Conservation (phyloP, 2,797 vertebrate genomes). For the Bovichtus variegatus region DNA sequence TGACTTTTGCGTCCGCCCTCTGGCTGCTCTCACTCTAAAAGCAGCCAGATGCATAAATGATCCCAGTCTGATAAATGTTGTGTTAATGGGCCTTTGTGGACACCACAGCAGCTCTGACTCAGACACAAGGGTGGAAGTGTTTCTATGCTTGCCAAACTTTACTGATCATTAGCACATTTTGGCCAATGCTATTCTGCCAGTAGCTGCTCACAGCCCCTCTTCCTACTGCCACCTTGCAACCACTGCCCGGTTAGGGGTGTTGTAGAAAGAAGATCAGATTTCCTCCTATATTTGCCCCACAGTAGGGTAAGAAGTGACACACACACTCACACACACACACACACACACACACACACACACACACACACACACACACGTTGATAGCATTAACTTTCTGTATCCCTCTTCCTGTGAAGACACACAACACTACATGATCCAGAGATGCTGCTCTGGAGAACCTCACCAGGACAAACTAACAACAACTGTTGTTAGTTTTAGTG, state of each 20-base stretch:
- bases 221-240: conserved; percentile 26
- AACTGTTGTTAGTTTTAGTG: background rate
- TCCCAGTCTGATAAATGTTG: conserved; percentile 2
- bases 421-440: background rate
- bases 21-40: background rate
- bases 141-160: conserved; percentile 46
- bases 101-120: conserved; percentile 29
- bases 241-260: background rate
- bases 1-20: background rate
- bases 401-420: background rate
- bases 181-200: background rate
- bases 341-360: too few relatives aligned
- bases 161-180: conserved; percentile 55
- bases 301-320: background rate
- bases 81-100: conserved; percentile 7
- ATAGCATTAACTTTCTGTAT: background rate
- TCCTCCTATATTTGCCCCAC: background rate
- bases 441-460: conserved; percentile 18
- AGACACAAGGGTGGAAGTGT: conserved; percentile 39
- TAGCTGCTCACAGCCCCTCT: conserved; percentile 33
- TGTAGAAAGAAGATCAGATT: background rate
- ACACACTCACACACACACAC: background rate
- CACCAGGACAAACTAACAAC: too few relatives aligned
- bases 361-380: background rate
- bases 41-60: background rate